Conservation (phyloP, 2,888 invertebrate species). For the Hetaerina titia region DNA sequence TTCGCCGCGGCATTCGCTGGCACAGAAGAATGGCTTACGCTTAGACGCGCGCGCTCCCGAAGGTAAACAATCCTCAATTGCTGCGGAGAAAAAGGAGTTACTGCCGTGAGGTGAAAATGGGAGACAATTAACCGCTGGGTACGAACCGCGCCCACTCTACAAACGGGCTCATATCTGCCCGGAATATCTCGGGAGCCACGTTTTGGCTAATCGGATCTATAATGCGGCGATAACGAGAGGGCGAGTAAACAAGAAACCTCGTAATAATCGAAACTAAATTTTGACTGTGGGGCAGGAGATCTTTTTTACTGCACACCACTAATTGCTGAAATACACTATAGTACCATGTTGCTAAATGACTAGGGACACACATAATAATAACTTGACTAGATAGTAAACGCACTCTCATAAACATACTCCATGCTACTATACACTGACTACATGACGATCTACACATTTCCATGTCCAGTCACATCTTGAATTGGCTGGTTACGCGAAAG, state of each 20-base stretch:
- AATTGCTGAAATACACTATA: background rate
- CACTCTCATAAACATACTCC: too few relatives aligned
- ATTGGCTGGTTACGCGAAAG: too few relatives aligned
- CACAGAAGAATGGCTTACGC: background rate
- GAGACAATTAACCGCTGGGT: conserved; percentile 45
- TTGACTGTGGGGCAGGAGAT: too few relatives aligned
- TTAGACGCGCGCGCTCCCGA: background rate
- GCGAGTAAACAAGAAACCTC: background rate
- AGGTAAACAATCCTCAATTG: conserved; percentile 60
- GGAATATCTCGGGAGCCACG: conserved; percentile 14
- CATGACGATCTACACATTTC: too few relatives aligned
- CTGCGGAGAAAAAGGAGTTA: conserved; percentile 40
- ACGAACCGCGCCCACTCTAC: conserved; percentile 50
- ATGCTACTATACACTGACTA: too few relatives aligned
- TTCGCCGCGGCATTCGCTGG: background rate
- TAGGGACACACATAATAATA: too few relatives aligned
- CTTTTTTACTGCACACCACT: background rate
- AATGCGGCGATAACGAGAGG: conserved; percentile 47
- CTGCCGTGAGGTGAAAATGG: conserved; percentile 58
- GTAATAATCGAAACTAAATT: background rate
- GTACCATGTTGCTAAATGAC: too few relatives aligned
- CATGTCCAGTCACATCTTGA: too few relatives aligned
- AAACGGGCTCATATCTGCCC: conserved; percentile 6
- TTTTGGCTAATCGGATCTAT: conserved; percentile 50
- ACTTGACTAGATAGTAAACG: too few relatives aligned